These are phyloP conservation scores for Pavo muticus DNA, from an alignment of 2,113 vertebrate species.

Conservation along the genomic window DNA sequence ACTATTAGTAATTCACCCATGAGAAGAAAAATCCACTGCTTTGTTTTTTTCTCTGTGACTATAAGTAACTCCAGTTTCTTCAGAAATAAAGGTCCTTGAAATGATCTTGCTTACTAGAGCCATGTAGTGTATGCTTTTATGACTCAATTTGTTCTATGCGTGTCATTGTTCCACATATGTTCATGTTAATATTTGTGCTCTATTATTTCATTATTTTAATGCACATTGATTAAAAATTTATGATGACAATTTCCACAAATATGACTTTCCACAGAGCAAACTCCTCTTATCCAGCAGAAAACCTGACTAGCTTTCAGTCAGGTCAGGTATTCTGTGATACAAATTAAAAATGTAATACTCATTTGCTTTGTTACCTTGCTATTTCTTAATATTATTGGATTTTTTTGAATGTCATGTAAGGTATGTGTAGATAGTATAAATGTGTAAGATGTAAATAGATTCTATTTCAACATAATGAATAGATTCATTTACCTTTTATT, in stretches of 20 bases:
- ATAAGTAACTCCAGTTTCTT: constrained; percentile 49
- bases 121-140: not conserved
- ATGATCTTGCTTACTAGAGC: not conserved
- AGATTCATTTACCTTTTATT: not conserved
- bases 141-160: not conserved
- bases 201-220: not conserved
- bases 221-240: not conserved
- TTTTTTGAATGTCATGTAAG: not conserved
- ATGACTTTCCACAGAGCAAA: not conserved
- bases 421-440: not conserved
- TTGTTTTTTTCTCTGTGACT: constrained; percentile 26
- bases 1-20: constrained; percentile 32
- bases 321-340: not conserved
- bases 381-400: not conserved
- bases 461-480: not conserved
- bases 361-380: not conserved
- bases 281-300: not conserved
- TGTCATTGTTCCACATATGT: not conserved
- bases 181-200: not conserved
- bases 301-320: not conserved
- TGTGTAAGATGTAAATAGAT: not conserved
- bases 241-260: not conserved
- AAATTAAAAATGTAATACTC: accelerated
- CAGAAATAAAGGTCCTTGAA: constrained; percentile 29
- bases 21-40: constrained; percentile 23